Evolutionary conservation across 2,888 invertebrate species (phyloP), one percentile per base, ranked within the genome.

Genomic region (Protonemura montana): DNA sequence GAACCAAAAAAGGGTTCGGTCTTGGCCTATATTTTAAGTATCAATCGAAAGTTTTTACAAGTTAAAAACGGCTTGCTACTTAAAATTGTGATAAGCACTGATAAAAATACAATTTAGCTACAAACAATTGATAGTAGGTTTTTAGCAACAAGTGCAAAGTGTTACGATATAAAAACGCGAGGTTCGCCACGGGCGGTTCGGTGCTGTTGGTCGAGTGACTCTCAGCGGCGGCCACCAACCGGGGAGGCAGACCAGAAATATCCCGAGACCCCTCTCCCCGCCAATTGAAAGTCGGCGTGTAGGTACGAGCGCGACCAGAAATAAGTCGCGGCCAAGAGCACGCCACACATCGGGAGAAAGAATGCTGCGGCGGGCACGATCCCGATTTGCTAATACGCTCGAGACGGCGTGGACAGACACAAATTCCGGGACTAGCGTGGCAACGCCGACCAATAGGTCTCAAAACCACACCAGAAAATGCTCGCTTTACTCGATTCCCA

Each of bases 221-320:
- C 35, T 35, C 35, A 3, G 35, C 35, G 35, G 3, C 76, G 76
- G 7, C 35, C 85, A 41, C 82, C 42, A 35, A 86, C 86, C 86
- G 86, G 87, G 87, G 86, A 86, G 85, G 21, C 59, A n/a, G 84
- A 86, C 86, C 87, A 87, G 87, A 87, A 87, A 87, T 87, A 87
- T 87, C 87, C 80, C 87, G 87, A 87, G 87, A 87, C 87, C 28
- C 42, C 80, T 35, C 85, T 85, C 59, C 81, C 59, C 28, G 59
- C 80, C 76, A 25, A 76, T n/a, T n/a, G n/a, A n/a, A 26, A 41
- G 76, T 28, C 59, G 85, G 29, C 59, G 78, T 29, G 35, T 82
- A 80, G 59, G 28, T 30, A 85, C n/a, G n/a, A n/a, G n/a, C n/a
- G n/a, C n/a, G n/a, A n/a, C 85, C 87, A 81, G 87, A 87, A 87